Percentiles rank a stretch among this genome's conserved stretches.
phyloP scores from a whole-genome alignment of 2,797 vertebrate genomes.

The Paratrypauchen microcephalus region DNA sequence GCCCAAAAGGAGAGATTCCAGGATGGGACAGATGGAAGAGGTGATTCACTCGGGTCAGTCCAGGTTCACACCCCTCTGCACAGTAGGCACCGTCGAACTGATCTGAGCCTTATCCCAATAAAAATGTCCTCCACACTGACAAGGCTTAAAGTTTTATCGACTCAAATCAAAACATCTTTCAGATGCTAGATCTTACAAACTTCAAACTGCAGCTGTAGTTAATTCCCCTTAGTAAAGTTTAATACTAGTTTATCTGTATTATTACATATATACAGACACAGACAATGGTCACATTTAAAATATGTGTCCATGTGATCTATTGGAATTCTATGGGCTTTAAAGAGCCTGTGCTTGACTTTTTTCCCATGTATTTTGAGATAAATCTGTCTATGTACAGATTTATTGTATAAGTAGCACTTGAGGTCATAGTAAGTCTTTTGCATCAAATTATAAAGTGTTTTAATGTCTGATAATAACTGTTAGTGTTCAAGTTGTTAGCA shows the following conservation, averaged over 20 bases:
- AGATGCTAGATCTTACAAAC: neutral
- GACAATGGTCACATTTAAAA: neutral
- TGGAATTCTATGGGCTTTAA: neutral
- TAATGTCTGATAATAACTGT: no score
- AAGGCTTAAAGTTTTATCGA: conserved; percentile 9
- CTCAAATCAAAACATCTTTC: conserved; percentile 11
- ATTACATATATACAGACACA: neutral
- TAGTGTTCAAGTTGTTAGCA: no score
- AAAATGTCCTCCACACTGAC: conserved; percentile 6
- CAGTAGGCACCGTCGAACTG: conserved; percentile 11
- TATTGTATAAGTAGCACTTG: no score
- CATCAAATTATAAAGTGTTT: no score
- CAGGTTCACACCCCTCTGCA: conserved; percentile 24
- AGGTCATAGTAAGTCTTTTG: no score
- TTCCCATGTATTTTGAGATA: no score
- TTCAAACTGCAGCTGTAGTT: neutral
- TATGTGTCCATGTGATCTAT: neutral
- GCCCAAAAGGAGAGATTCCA: conserved; percentile 51
- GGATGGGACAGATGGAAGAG: conserved; percentile 53
- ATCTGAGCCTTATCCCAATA: conserved; percentile 7
- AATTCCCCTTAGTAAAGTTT: neutral
- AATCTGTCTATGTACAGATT: no score
- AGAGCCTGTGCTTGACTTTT: no score
- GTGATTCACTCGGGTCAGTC: conserved; percentile 58
- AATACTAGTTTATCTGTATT: neutral